Evolutionary conservation across 2,888 invertebrate species (phyloP).

Genomic region (Pristionchus exspectatus): DNA sequence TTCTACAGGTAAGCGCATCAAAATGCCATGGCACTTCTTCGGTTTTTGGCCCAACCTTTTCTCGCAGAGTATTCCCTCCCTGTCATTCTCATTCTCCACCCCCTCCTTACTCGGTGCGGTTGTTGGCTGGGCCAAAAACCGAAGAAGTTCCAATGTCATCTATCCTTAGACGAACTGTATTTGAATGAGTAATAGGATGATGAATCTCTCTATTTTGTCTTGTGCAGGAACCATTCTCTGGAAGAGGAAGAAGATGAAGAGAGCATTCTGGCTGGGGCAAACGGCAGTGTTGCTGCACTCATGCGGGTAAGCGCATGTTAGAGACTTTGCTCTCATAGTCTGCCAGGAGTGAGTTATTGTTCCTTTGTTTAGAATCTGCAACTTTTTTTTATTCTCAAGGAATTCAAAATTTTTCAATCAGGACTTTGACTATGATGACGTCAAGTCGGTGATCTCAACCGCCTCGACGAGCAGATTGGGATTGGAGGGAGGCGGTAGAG

Average conservation of each 20-base stretch:
- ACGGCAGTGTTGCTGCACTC: slow-evolving; percentile 45
- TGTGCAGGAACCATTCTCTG: slow-evolving; percentile 35
- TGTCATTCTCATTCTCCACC: too few relatives aligned
- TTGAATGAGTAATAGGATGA: neutral
- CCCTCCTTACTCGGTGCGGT: too few relatives aligned
- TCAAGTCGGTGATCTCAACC: slow-evolving; percentile 32
- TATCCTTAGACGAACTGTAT: neutral
- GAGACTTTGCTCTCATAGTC: neutral
- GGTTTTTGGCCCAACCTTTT: too few relatives aligned
- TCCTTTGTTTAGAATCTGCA: neutral
- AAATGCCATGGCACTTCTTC: too few relatives aligned
- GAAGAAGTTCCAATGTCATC: too few relatives aligned
- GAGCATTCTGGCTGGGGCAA: neutral
- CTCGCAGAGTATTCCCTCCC: too few relatives aligned
- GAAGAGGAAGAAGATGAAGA: slow-evolving; percentile 40
- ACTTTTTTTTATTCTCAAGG: neutral
- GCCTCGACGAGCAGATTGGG: slow-evolving; percentile 53
- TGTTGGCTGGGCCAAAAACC: too few relatives aligned
- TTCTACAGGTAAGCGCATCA: slow-evolving; percentile 38
- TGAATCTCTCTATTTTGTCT: slow-evolving; percentile 23
- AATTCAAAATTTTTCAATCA: neutral
- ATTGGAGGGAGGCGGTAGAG: slow-evolving; percentile 36
- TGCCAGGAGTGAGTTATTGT: too few relatives aligned
- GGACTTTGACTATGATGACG: slow-evolving; percentile 51
- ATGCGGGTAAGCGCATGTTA: neutral